A percentile compares a stretch with the other conserved stretches of the same genome.
Evolutionary conservation across 2,113 vertebrate species (phyloP).

Genomic region (Tragelaphus scriptus): DNA sequence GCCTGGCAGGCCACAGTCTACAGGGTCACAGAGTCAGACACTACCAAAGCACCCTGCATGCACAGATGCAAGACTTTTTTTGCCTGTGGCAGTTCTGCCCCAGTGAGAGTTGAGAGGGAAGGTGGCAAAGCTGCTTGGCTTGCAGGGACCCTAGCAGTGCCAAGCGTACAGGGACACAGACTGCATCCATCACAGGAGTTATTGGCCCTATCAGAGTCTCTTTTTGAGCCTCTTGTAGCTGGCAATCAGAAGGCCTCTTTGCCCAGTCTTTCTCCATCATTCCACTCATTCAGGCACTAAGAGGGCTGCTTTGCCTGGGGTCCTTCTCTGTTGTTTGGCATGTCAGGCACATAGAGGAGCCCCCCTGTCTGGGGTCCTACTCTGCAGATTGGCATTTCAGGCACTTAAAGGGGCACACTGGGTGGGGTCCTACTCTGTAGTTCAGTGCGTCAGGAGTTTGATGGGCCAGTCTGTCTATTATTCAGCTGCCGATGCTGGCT

Average conservation of each 20-base stretch:
- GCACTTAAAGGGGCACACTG: background rate
- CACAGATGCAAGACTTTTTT: fast-evolving
- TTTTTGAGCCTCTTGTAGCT: background rate
- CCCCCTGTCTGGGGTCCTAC: background rate
- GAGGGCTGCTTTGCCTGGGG: background rate
- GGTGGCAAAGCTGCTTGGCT: background rate
- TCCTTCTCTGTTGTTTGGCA: background rate
- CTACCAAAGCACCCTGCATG: background rate
- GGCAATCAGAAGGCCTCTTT: background rate
- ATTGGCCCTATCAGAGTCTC: background rate
- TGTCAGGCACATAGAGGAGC: background rate
- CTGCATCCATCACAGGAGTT: background rate
- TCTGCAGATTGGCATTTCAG: background rate
- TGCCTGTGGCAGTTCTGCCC: background rate
- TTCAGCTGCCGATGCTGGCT: background rate
- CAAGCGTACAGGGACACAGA: background rate
- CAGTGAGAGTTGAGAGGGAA: background rate
- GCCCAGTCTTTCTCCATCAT: background rate
- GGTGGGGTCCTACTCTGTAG: background rate
- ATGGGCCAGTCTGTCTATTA: background rate
- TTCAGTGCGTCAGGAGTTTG: background rate
- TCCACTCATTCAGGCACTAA: background rate
- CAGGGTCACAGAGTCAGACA: background rate
- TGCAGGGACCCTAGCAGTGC: fast-evolving
- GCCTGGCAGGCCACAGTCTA: background rate